Base-by-base conservation (phyloP, 2,888 invertebrate species). In the Panopea generosa region DNA sequence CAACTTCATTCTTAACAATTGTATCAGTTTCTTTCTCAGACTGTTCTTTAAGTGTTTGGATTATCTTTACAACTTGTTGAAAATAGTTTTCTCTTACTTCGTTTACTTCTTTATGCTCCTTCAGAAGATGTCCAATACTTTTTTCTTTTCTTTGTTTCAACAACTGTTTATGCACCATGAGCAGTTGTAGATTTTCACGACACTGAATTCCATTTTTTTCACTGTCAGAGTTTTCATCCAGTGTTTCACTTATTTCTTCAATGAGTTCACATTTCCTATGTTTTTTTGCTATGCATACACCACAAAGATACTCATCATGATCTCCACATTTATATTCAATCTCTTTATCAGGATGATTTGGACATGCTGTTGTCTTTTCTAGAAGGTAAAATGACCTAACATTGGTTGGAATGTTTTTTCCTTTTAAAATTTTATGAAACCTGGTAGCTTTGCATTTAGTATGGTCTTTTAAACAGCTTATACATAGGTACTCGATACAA, bases 401-500 rank as follows among this genome's bases (percentile, higher is more conserved):
- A 20, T 59, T 56, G 1, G 14, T 45, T 20, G 74, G 74, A 33
- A 68, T 33, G 7, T 68, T 26, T 16, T 63, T 38, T 11, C 49
- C 66, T 2, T 27, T 62, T n/a, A 68, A 49, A 2, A 73, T 27
- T 1, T 33, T 45, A 47, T 74, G 74, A 26, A 26, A 20, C 26
- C 68, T 56, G 3, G 68, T 74, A 9, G 53, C 43, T 47, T 74
- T 74, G 33, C 57, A 52, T 53, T 65, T 74, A 20, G 45, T 66
- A 49, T 74, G 74, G 4, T 59, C 45, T 14, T 62, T 45, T 11
- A 47, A 24, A 38, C 74, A 74, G 6, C 29, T 20, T 63, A 59
- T 40, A 55, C 74, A 74, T 2, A 74, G 38, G 59, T 74, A 74
- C 38, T 74, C 74, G 6, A 63, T 47, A 55, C 74, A 74, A 22